Conservation (phyloP, 2,888 invertebrate genomes). For the Limnephilus rhombicus region DNA sequence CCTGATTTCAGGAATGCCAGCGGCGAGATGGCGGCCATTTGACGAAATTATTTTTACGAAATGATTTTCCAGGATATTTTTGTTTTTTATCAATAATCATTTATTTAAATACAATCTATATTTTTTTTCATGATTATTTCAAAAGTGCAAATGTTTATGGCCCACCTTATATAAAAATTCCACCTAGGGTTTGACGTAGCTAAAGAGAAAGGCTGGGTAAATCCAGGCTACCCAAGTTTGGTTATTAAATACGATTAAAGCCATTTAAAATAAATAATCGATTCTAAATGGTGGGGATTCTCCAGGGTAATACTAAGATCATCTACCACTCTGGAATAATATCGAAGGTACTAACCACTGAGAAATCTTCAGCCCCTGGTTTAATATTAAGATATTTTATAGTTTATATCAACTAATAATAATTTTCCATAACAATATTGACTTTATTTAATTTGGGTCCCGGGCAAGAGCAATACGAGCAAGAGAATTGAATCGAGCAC, state of each 20-base stretch:
- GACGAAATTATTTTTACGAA: too few species aligned
- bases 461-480: background rate
- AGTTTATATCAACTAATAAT: background rate
- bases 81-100: too few species aligned
- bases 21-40: too few species aligned
- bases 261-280: background rate
- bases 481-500: background rate
- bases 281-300: background rate
- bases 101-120: too few species aligned
- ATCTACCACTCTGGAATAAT: background rate
- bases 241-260: background rate
- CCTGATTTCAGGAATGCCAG: too few species aligned
- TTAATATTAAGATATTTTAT: background rate
- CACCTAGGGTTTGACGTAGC: background rate
- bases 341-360: too few species aligned
- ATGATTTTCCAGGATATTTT: too few species aligned
- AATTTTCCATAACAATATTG: background rate
- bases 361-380: background rate
- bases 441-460: background rate
- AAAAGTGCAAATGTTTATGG: too few species aligned
- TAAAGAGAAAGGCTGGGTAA: background rate
- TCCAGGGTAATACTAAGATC: background rate
- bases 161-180: background rate
- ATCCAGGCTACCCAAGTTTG: background rate
- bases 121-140: too few species aligned